Conservation (phyloP, 2,888 invertebrate genomes). For the Zeuzera pyrina region DNA sequence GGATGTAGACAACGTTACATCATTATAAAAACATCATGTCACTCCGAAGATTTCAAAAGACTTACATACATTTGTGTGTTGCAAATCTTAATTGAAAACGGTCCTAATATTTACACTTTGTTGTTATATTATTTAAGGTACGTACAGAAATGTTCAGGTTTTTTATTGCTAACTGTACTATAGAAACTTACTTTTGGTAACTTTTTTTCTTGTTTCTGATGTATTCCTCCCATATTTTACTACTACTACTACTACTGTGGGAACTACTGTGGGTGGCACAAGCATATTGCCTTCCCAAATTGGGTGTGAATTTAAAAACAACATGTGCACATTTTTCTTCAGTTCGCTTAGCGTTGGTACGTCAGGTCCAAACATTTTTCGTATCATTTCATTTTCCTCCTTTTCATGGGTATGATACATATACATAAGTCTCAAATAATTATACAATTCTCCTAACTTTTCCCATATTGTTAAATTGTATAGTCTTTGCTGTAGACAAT, state of each 20-base stretch:
- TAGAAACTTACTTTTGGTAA: constrained; percentile 41
- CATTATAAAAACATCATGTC: too few relatives aligned
- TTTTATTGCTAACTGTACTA: too few relatives aligned
- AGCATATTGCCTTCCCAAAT: constrained; percentile 22
- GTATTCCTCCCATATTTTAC: constrained; percentile 46
- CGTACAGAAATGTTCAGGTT: too few relatives aligned
- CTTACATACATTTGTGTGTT: too few relatives aligned
- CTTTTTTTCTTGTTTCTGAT: constrained; percentile 28
- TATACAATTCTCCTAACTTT: not conserved
- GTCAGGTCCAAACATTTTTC: not conserved
- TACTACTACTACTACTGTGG: too few relatives aligned
- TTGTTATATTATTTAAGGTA: too few relatives aligned
- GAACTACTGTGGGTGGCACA: constrained; percentile 27
- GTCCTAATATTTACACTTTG: too few relatives aligned
- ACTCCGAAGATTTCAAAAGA: too few relatives aligned
- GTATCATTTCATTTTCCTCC: not conserved
- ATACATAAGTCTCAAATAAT: not conserved
- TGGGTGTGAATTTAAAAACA: constrained; percentile 31
- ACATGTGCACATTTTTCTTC: constrained; percentile 17
- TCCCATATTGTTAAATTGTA: not conserved
- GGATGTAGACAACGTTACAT: too few relatives aligned
- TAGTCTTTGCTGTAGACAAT: not conserved
- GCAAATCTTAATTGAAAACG: too few relatives aligned
- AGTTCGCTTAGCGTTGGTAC: not conserved
- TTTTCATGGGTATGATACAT: not conserved